These are phyloP conservation scores for Dexiosoma caninum DNA, from an alignment of 2,888 invertebrate species.

Conservation along the genomic window DNA sequence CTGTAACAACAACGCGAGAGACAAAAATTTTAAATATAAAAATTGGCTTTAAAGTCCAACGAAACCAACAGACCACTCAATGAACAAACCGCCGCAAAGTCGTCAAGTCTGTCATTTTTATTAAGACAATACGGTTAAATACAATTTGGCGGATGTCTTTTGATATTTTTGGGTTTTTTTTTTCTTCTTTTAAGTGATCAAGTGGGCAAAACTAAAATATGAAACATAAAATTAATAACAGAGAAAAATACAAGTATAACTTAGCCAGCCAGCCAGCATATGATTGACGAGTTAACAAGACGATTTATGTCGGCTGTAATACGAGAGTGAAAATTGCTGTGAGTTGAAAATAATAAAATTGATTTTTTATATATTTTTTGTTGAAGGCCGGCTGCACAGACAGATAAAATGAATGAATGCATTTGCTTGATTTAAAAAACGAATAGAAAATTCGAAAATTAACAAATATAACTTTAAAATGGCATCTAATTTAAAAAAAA, in stretches of 20 bases:
- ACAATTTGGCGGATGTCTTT: slow-evolving; percentile 40
- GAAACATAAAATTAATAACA: slow-evolving; percentile 10
- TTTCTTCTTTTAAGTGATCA: neutral
- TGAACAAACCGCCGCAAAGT: no score
- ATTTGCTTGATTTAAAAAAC: no score
- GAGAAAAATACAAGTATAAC: neutral
- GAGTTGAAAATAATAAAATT: neutral
- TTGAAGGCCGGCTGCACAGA: no score
- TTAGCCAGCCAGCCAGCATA: slow-evolving; percentile 2
- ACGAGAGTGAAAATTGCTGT: slow-evolving; percentile 14
- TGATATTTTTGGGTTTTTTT: no score
- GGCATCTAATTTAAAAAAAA: no score
- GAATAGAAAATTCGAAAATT: no score
- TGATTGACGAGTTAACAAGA: slow-evolving; percentile 55
- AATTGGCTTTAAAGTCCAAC: slow-evolving; percentile 1
- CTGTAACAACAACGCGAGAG: neutral
- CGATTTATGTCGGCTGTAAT: slow-evolving; percentile 43
- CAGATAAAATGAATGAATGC: no score
- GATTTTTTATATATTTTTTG: no score
- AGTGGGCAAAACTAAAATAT: slow-evolving; percentile 26
- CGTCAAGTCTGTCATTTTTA: slow-evolving; percentile 17
- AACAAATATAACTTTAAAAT: no score
- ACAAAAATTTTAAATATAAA: no score
- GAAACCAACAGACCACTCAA: no score
- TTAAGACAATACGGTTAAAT: slow-evolving; percentile 29